These are phyloP conservation scores for Meiosimyza platycephala DNA, from an alignment of 2,888 invertebrate genomes.

Conservation along the genomic window DNA sequence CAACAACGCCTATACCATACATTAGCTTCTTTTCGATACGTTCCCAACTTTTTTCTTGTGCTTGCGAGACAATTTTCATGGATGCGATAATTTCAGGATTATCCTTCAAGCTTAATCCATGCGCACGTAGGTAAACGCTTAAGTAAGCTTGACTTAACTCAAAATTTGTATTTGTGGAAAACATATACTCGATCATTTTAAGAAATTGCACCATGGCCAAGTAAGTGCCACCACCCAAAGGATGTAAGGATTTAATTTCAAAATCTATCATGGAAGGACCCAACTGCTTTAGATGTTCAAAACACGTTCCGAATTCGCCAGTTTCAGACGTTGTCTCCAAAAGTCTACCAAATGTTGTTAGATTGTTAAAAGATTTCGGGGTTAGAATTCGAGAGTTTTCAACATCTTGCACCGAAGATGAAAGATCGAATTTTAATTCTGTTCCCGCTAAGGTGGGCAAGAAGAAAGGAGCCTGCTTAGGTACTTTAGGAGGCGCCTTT, in stretches of 20 bases:
- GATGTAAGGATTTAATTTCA: constrained; percentile 84
- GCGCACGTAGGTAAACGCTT: constrained; percentile 85
- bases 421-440: constrained; percentile 83
- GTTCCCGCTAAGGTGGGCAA: constrained; percentile 89
- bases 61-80: constrained; percentile 71
- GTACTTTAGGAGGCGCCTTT: constrained; percentile 81
- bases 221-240: constrained; percentile 78
- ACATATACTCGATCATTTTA: constrained; percentile 76
- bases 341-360: constrained; percentile 77
- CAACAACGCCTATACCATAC: constrained; percentile 81
- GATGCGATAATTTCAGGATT: constrained; percentile 70
- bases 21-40: constrained; percentile 76
- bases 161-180: constrained; percentile 83
- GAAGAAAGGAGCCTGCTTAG: constrained; percentile 95
- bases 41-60: constrained; percentile 75
- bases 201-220: constrained; percentile 83
- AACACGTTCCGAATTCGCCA: constrained; percentile 63
- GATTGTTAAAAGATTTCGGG: constrained; percentile 73
- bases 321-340: constrained; percentile 70
- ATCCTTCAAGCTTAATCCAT: constrained; percentile 73
- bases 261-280: constrained; percentile 88
- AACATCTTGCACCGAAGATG: constrained; percentile 51
- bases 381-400: constrained; percentile 70
- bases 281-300: constrained; percentile 70
- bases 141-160: constrained; percentile 93